These are phyloP conservation scores for Trissonchulus latispiculum DNA, from an alignment of 2,888 invertebrate species.

Conservation along the genomic window DNA sequence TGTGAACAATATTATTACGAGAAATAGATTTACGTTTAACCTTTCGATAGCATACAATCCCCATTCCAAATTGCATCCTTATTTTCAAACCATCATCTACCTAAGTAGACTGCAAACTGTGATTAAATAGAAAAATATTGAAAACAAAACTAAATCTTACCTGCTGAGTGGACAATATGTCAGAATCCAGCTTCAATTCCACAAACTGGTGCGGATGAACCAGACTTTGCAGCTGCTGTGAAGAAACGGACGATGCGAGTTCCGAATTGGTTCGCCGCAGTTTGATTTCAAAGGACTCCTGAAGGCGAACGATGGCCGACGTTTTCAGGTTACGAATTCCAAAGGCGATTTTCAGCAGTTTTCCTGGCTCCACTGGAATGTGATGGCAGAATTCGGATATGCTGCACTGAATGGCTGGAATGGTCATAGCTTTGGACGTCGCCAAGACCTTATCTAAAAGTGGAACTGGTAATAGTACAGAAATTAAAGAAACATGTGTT, in stretches of 20 bases:
- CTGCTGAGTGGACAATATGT: constrained; percentile 4
- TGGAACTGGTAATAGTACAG: no score
- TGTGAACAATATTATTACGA: no score
- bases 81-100: no score
- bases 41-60: no score
- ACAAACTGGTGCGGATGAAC: constrained; percentile 9
- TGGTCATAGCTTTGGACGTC: no score
- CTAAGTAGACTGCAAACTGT: no score
- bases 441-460: no score
- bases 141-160: neutral
- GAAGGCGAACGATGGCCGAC: constrained; percentile 9
- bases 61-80: no score
- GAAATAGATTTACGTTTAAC: no score
- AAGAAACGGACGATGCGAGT: neutral
- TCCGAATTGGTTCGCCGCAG: neutral
- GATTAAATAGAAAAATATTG: no score
- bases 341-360: constrained; percentile 12
- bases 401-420: no score
- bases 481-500: no score
- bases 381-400: neutral
- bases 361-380: neutral
- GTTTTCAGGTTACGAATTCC: constrained; percentile 18
- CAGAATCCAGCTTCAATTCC: constrained; percentile 6
- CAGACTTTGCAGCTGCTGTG: neutral
- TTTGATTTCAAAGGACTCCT: constrained; percentile 1